phyloP scores from a whole-genome alignment of 2,888 invertebrate genomes.

The Bruchidius siliquastri region DNA sequence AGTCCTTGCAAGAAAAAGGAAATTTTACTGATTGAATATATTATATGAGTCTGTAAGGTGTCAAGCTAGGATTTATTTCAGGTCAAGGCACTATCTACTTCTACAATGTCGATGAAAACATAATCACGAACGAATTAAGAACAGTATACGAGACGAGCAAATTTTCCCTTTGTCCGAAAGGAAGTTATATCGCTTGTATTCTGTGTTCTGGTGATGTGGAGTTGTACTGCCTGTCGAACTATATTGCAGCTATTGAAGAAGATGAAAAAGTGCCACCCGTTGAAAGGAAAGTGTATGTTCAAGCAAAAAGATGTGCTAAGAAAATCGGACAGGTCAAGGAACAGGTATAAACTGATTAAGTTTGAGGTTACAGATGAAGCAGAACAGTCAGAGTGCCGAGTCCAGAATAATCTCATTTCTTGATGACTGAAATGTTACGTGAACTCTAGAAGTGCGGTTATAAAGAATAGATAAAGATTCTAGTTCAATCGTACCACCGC shows the following conservation, averaged over 20 bases:
- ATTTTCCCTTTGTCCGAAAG: constrained; percentile 53
- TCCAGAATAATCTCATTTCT: too few species aligned
- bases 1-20: too few species aligned
- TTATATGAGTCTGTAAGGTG: too few species aligned
- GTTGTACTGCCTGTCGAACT: constrained; percentile 48
- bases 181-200: constrained; percentile 57
- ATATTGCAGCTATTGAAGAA: constrained; percentile 24
- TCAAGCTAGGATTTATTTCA: background rate
- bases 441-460: too few species aligned
- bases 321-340: constrained; percentile 24
- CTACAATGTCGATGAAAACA: constrained; percentile 52
- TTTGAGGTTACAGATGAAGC: constrained; percentile 2
- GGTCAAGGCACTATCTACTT: constrained; percentile 49
- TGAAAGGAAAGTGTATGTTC: constrained; percentile 16
- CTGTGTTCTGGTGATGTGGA: constrained; percentile 56
- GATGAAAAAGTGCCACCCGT: constrained; percentile 22
- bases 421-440: too few species aligned
- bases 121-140: constrained; percentile 49
- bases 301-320: constrained; percentile 18
- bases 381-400: too few species aligned
- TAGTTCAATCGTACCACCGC: too few species aligned
- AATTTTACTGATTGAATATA: too few species aligned
- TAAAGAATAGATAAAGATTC: too few species aligned
- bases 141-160: constrained; percentile 51
- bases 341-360: constrained; percentile 22